These are phyloP conservation scores for Trichogramma evanescens DNA, from an alignment of 2,888 invertebrate species.

Conservation along the genomic window DNA sequence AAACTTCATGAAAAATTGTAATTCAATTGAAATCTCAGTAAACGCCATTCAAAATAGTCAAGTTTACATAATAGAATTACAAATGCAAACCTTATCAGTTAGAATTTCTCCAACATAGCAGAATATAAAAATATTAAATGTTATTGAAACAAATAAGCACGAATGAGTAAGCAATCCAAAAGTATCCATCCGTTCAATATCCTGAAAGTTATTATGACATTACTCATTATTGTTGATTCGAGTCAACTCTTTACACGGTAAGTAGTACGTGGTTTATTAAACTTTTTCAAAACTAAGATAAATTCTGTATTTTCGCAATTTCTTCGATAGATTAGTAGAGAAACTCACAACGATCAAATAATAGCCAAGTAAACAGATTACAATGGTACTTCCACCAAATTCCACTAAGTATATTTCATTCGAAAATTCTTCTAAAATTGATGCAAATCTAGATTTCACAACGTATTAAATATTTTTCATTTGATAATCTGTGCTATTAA, in stretches of 20 bases:
- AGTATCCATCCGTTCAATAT: too few relatives aligned
- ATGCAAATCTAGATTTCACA: slow-evolving; percentile 3
- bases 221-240: too few relatives aligned
- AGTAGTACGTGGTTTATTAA: too few relatives aligned
- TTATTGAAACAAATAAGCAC: background rate
- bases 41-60: too few relatives aligned
- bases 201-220: too few relatives aligned
- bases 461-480: background rate
- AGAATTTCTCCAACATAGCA: background rate
- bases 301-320: too few relatives aligned
- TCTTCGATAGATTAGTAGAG: too few relatives aligned
- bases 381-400: slow-evolving; percentile 24
- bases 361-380: slow-evolving; percentile 27
- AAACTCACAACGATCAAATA: slow-evolving; percentile 24
- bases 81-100: background rate
- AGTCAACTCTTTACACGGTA: too few relatives aligned
- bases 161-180: background rate
- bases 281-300: too few relatives aligned
- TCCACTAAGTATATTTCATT: slow-evolving; percentile 26
- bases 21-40: too few relatives aligned
- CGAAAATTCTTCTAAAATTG: slow-evolving; percentile 12
- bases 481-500: background rate
- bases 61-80: too few relatives aligned
- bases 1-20: too few relatives aligned
- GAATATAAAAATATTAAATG: slow-evolving; percentile 10